phyloP scores from a whole-genome alignment of 2,888 invertebrate species.

The Epiblema foenella region DNA sequence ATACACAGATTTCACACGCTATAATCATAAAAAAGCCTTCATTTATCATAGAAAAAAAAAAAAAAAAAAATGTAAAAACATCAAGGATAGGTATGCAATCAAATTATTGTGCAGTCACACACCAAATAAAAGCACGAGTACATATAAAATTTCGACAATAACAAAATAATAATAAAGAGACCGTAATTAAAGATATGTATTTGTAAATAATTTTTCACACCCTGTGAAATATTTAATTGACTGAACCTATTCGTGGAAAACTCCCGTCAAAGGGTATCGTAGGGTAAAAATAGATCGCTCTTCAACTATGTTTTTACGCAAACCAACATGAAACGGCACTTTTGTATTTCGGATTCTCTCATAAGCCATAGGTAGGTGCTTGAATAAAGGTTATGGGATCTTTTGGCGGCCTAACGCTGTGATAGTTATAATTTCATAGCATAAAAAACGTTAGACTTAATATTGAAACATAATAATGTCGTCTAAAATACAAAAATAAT shows the following conservation, averaged over 20 bases:
- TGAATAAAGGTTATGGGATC: neutral
- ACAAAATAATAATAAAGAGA: constrained; percentile 45
- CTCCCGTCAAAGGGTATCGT: constrained; percentile 61
- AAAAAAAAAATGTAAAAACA: constrained; percentile 41
- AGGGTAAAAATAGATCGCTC: constrained; percentile 50
- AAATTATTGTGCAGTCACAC: constrained; percentile 40
- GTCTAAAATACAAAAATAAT: too few relatives aligned
- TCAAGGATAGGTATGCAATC: constrained; percentile 40
- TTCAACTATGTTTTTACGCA: constrained; percentile 28
- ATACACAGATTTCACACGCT: constrained; percentile 11
- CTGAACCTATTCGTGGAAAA: constrained; percentile 79
- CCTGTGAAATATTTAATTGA: constrained; percentile 82
- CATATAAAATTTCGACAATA: constrained; percentile 15
- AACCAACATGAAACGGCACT: constrained; percentile 12
- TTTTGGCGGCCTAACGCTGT: too few relatives aligned
- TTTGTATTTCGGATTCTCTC: neutral
- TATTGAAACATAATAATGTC: too few relatives aligned
- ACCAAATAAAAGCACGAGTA: constrained; percentile 10
- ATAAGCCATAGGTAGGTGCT: neutral
- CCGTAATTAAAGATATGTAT: constrained; percentile 67
- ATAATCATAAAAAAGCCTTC: neutral
- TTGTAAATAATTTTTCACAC: constrained; percentile 72
- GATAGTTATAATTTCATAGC: too few relatives aligned
- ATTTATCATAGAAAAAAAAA: neutral
- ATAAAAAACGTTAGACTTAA: too few relatives aligned